A percentile compares a stretch with the other conserved stretches of the same genome.
phyloP scores from a whole-genome alignment of 2,113 vertebrate species.

The Condylura cristata region DNA sequence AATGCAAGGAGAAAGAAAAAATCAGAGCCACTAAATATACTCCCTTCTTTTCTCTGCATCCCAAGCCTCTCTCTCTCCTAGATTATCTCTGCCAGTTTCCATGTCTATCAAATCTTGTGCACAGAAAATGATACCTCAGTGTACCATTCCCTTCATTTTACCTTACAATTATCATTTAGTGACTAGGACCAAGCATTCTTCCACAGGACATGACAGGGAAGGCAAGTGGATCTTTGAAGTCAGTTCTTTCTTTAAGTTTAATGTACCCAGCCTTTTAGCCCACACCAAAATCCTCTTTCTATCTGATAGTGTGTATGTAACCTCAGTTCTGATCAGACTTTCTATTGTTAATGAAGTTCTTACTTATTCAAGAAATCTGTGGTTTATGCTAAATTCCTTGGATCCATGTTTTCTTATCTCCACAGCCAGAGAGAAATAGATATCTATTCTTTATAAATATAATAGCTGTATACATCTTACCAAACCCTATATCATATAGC shows the following conservation, averaged over 20 bases:
- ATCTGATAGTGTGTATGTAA: not conserved
- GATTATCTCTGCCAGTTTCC: not conserved
- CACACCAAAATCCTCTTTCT: not conserved
- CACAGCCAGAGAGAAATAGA: not conserved
- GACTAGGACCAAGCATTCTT: not conserved
- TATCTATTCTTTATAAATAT: not conserved
- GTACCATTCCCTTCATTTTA: not conserved
- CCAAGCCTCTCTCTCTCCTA: not conserved
- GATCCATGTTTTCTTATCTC: not conserved
- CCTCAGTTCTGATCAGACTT: not conserved
- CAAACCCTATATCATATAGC: not conserved
- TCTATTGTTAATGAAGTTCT: not conserved
- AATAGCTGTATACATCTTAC: not conserved
- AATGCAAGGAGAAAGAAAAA: not conserved
- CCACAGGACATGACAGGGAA: not conserved
- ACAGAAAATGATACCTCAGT: not conserved
- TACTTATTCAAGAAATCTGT: constrained; percentile 3
- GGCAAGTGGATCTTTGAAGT: not conserved
- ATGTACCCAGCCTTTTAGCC: not conserved
- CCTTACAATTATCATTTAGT: not conserved
- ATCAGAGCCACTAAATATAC: not conserved
- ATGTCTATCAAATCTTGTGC: not conserved
- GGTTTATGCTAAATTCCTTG: not conserved
- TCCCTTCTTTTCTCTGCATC: not conserved
- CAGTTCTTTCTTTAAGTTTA: not conserved